phyloP scores from a whole-genome alignment of 2,797 vertebrate genomes.

The Trichosurus vulpecula region DNA sequence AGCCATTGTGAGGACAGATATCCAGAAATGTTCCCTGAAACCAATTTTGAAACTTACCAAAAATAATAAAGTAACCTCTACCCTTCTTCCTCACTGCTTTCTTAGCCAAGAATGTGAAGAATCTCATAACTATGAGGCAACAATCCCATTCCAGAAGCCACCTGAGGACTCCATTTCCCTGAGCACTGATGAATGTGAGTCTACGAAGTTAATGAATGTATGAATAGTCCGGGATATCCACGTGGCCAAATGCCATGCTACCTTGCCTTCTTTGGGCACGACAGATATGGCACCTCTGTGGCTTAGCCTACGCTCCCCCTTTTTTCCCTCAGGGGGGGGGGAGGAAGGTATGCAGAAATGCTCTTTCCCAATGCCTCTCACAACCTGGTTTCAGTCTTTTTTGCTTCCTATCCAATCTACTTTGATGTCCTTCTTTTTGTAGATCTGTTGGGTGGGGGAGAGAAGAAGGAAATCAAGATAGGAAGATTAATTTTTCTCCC shows the following conservation, averaged over 20 bases:
- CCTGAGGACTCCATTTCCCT: conserved; percentile 74
- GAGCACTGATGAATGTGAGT: conserved; percentile 71
- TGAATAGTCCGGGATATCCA: conserved; percentile 5
- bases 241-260: conserved; percentile 47
- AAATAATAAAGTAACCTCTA: background rate
- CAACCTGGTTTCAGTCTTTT: background rate
- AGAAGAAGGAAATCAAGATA: conserved; percentile 45
- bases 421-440: conserved; percentile 40
- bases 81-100: conserved; percentile 66
- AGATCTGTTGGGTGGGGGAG: background rate
- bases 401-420: background rate
- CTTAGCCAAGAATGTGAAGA: conserved; percentile 80
- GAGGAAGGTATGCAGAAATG: background rate
- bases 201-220: conserved; percentile 62
- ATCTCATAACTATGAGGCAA: conserved; percentile 79
- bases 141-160: conserved; percentile 74
- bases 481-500: background rate
- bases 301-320: background rate
- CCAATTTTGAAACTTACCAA: background rate
- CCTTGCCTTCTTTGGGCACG: background rate
- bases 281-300: background rate
- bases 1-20: background rate
- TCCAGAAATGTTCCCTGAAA: background rate
- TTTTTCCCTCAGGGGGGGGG: background rate
- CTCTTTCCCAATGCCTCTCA: background rate